Evolutionary conservation across 2,888 invertebrate species (phyloP).

Genomic region (Cryptosula pallasiana): DNA sequence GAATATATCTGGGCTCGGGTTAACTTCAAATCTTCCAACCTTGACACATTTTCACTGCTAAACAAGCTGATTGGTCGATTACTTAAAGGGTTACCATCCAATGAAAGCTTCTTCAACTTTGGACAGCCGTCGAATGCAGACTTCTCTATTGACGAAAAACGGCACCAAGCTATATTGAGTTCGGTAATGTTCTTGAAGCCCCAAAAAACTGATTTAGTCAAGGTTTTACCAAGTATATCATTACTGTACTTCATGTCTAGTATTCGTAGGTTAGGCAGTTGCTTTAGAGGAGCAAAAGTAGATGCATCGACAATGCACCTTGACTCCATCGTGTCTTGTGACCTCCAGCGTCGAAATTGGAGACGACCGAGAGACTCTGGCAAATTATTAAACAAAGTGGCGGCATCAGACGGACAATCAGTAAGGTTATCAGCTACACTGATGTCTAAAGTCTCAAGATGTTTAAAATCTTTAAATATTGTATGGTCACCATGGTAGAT

Average conservation of each 20-base stretch:
- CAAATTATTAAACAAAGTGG: neutral
- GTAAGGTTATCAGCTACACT: neutral
- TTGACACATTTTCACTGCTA: neutral
- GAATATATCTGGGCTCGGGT: neutral
- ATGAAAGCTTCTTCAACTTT: neutral
- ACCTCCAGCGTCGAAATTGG: neutral
- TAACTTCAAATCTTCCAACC: neutral
- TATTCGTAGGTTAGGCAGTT: neutral
- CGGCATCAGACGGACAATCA: neutral
- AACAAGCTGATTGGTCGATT: neutral
- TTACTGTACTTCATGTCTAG: neutral
- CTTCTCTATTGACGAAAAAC: neutral
- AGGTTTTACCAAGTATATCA: neutral
- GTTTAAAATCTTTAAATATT: neutral
- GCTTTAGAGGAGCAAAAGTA: neutral
- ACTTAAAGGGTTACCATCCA: neutral
- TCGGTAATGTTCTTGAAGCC: neutral
- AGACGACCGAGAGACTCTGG: neutral
- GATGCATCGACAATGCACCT: neutral
- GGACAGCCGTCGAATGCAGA: conserved; percentile 8
- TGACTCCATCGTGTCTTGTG: neutral
- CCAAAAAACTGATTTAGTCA: neutral
- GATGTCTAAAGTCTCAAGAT: neutral
- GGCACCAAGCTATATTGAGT: neutral
- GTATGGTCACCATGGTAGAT: neutral